Evolutionary conservation across 2,113 vertebrate species (phyloP).

Genomic region (Numida meleagris): DNA sequence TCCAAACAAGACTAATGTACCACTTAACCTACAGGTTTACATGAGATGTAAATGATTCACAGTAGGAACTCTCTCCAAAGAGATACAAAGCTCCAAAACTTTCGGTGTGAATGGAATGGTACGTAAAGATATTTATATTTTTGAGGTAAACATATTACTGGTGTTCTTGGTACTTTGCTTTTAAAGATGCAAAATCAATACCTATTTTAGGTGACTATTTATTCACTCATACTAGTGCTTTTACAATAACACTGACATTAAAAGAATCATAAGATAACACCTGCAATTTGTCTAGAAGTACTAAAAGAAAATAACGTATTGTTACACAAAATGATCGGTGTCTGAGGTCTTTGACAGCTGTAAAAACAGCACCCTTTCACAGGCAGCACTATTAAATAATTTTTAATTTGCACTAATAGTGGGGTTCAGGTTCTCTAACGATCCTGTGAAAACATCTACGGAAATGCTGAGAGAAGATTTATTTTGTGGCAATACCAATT

Average conservation of each 20-base stretch:
- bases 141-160: not conserved
- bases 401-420: slow-evolving; percentile 45
- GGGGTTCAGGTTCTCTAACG: not conserved
- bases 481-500: slow-evolving; percentile 43
- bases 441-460: slow-evolving; percentile 23
- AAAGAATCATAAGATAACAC: slow-evolving; percentile 3
- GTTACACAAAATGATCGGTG: slow-evolving; percentile 25
- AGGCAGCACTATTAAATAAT: slow-evolving; percentile 31
- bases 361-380: slow-evolving; percentile 22
- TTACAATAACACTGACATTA: slow-evolving; percentile 16
- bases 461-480: slow-evolving; percentile 32
- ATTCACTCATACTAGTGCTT: slow-evolving; percentile 11
- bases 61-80: not conserved
- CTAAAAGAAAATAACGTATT: not conserved
- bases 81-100: not conserved
- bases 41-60: not conserved
- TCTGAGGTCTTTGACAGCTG: slow-evolving; percentile 38
- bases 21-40: not conserved
- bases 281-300: slow-evolving; percentile 6
- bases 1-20: not conserved
- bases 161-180: not conserved
- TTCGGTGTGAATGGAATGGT: not conserved
- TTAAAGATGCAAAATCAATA: slow-evolving; percentile 45
- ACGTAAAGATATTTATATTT: not conserved
- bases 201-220: not conserved